phyloP scores from a whole-genome alignment of 1,140 invertebrate species.

The Epicauta chinensis region DNA sequence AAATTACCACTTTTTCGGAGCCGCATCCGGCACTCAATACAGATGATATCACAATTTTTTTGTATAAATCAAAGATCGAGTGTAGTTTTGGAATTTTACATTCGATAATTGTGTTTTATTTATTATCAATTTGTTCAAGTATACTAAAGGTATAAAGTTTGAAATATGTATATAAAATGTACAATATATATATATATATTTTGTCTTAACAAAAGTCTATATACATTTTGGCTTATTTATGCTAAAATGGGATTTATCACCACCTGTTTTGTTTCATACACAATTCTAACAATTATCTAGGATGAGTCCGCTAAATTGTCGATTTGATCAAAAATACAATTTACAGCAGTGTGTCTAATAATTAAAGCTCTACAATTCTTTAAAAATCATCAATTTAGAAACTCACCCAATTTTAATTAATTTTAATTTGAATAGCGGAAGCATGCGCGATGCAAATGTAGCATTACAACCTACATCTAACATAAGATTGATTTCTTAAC shows the following conservation, averaged over 20 bases:
- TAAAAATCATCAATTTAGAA: no score
- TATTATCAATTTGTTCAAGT: neutral
- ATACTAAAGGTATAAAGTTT: slow-evolving; percentile 16
- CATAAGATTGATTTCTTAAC: slow-evolving; percentile 35
- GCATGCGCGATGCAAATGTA: slow-evolving; percentile 32
- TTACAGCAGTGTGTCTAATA: no score
- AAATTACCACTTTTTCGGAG: no score
- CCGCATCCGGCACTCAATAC: no score
- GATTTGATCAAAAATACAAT: no score
- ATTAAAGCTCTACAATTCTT: no score
- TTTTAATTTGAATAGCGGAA: slow-evolving; percentile 18
- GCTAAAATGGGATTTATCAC: slow-evolving; percentile 10
- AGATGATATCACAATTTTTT: no score
- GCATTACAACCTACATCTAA: slow-evolving; percentile 31
- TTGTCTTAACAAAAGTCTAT: slow-evolving; percentile 10
- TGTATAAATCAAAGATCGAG: no score
- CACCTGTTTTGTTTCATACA: slow-evolving; percentile 11
- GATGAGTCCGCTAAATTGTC: no score
- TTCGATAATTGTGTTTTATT: no score
- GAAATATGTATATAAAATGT: slow-evolving; percentile 16
- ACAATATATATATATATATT: neutral
- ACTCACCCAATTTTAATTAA: no score
- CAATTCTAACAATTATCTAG: slow-evolving; percentile 13
- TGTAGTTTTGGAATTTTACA: no score
- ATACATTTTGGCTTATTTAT: slow-evolving; percentile 7